Base-by-base conservation (phyloP, 37 sponge, comb jelly and placozoan species). In the Diacarnus erythraeanus region DNA sequence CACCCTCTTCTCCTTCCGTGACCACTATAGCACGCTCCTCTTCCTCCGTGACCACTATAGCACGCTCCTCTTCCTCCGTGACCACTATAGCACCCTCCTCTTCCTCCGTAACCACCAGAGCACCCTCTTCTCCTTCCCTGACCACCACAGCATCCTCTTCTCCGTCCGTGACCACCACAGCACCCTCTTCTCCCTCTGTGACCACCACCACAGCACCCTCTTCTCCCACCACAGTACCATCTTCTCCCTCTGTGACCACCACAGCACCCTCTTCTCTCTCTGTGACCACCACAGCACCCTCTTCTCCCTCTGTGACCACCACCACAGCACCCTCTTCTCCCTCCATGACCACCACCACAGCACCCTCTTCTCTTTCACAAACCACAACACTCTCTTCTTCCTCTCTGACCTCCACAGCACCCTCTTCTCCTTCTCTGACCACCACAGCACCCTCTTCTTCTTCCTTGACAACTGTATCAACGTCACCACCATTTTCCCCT, bases 91-190 rank as follows among this genome's bases (percentile, higher is more conserved):
- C 61, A 17, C 22, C 61, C 61, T 60, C 61, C 2, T 31, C 66
- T 31, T 65, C 66, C 66, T 65, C 66, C 30, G 2, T 65, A 27
- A 72, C 73, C 10, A 29, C 66, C 66, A 15, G 10, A 65, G 2
- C 66, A 2, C 66, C 66, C 31, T 65, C 66, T 30, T 30, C 34
- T 35, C 66, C 66, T 60, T 25, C 61, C 51, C 12, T 47, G 51
- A n/a, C 61, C 61, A 60, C 22, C 61, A 60, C 61, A 17, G 9
- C 61, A 17, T 60, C 61, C 61, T 60, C 61, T 21, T 5, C 61
- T 60, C 22, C 75, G 6, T 25, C 61, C 22, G 26, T 3, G 22
- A 20, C 51, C 51, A 47, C 12, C 12, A 6, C 51, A 47, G 51
- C 51, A 47, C 12, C 12, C 51, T 47, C 51, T 47, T 47, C 51